Evolutionary conservation across 2,888 invertebrate species (phyloP), one percentile per base, ranked within the genome.

Genomic region (Pseudococcus viburni): DNA sequence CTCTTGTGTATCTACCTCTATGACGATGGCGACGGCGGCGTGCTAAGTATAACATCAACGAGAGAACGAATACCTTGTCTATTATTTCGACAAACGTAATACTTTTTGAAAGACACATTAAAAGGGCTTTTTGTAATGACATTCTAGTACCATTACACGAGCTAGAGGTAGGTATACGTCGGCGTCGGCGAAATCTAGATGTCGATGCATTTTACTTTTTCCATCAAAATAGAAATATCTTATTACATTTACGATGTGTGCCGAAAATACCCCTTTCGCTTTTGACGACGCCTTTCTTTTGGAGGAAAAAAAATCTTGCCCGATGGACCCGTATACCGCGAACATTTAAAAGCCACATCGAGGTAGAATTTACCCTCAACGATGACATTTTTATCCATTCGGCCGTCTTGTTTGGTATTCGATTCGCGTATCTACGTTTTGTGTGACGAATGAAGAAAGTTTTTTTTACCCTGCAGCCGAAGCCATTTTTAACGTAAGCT

Each of bases 221-320:
- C 51, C 84, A 84, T 84, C 46, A 84, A 84, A 51, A 84, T 84
- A 84, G 84, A 84, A 84, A 84, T 84, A 84, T 84, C 84, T 84
- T 55, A 55, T 84, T 84, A 84, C 84, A 55, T 84, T 84, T 33
- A 51, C 46, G 11, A 42, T 42, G 42, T 42, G 84, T 51, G 51
- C 51, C 17, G 33, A 55, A 51, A 64, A 64, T 64, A 22, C 9
- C 12, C 6, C 17, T 73, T 73, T 73, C 68, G 68, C 68, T 73
- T 73, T 73, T 73, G 68, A 73, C 26, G 26, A 33, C 26, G 26
- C 26, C 55, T 8, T 22, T 73, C 33, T 17, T 73, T 15, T 8
- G 0, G 17, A 33, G 73, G 17, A 73, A 73, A 73, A 73, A 64
- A 73, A 73, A 73, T 73, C 73, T 33, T 73, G 73, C 33, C 33